Percentiles rank a stretch among this genome's conserved stretches.
phyloP scores from a whole-genome alignment of 2,113 vertebrate species.

The Phylloscopus trochiloides region DNA sequence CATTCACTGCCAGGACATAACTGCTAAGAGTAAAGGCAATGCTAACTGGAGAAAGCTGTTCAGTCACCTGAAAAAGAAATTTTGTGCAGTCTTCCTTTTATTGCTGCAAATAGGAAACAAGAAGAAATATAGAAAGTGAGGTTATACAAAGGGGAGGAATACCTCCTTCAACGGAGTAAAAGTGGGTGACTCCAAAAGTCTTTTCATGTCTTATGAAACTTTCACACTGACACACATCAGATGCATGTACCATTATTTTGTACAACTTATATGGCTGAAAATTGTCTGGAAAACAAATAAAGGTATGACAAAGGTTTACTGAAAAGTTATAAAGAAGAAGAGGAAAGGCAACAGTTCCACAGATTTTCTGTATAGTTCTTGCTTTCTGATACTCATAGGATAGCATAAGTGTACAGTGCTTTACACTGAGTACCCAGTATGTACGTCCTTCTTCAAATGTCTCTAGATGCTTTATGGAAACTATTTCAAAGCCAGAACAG shows the following conservation, averaged over 20 bases:
- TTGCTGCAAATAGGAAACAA: neutral
- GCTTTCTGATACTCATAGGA: neutral
- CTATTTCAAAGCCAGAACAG: neutral
- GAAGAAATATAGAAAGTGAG: neutral
- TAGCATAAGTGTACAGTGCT: neutral
- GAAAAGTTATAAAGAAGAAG: neutral
- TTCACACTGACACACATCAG: constrained; percentile 64
- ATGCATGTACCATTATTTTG: constrained; percentile 12
- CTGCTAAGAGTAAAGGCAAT: neutral
- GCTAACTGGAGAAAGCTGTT: neutral
- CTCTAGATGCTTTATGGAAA: neutral
- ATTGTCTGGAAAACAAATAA: constrained; percentile 25
- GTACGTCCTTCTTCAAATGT: neutral
- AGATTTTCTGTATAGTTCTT: neutral
- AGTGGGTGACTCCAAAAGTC: constrained; percentile 68
- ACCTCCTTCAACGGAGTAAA: constrained; percentile 78
- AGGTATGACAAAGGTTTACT: neutral
- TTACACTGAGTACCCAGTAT: neutral
- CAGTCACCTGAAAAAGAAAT: neutral
- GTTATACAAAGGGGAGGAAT: constrained; percentile 19
- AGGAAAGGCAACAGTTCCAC: neutral
- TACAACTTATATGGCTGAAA: constrained; percentile 40
- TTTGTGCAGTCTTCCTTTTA: neutral
- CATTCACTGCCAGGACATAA: neutral
- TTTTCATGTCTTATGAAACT: constrained; percentile 66